phyloP scores from a whole-genome alignment of 2,888 invertebrate genomes.

The Acleris cristana region DNA sequence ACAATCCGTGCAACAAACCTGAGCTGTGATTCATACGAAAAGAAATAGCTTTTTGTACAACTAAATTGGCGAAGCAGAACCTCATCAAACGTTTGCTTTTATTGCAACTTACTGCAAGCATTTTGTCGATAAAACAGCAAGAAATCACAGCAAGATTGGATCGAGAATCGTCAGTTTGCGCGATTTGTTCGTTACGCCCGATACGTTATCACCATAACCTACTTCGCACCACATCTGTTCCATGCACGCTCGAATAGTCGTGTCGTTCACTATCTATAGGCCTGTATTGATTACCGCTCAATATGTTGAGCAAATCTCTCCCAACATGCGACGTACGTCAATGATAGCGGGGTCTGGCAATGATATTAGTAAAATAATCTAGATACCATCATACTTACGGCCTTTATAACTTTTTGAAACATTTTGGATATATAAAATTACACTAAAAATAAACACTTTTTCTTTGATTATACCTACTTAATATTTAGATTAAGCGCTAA shows the following conservation, averaged over 20 bases:
- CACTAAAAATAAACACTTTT: neutral
- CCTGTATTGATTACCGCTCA: constrained; percentile 28
- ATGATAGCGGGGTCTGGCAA: neutral
- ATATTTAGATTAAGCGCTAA: no score
- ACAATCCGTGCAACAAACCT: no score
- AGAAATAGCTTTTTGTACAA: no score
- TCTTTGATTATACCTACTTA: no score
- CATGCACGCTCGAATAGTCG: constrained; percentile 56
- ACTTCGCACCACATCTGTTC: constrained; percentile 74
- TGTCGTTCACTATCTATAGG: constrained; percentile 22
- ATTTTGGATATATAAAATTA: neutral
- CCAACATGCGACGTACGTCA: neutral
- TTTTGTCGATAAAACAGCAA: neutral
- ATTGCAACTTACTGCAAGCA: neutral
- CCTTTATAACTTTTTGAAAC: neutral
- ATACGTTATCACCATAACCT: constrained; percentile 76
- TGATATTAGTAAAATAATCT: neutral
- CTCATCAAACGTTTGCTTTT: neutral
- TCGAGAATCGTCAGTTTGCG: constrained; percentile 25
- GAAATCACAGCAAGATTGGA: constrained; percentile 28
- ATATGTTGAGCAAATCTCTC: constrained; percentile 26
- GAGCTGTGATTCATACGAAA: no score
- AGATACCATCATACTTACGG: neutral
- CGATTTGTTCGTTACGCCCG: constrained; percentile 45
- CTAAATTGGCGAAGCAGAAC: no score